A percentile compares a stretch with the other conserved stretches of the same genome.
Evolutionary conservation across 2,797 vertebrate genomes (phyloP).

Genomic region (Poecilia gillii): DNA sequence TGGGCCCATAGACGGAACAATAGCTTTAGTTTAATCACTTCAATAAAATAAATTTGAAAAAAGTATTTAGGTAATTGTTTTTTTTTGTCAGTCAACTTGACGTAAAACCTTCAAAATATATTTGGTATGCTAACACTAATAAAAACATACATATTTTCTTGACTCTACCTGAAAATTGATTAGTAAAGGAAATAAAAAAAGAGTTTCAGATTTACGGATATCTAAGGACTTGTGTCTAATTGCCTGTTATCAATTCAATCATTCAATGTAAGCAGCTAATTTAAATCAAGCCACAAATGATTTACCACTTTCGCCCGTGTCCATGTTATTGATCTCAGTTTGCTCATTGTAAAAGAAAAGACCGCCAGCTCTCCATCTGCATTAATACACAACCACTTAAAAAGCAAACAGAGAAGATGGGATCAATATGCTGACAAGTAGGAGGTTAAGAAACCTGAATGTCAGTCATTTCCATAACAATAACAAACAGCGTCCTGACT

Average conservation of each 20-base stretch:
- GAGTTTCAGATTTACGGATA: background rate
- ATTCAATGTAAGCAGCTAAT: background rate
- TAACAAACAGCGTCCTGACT: background rate
- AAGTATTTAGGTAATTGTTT: too few species aligned
- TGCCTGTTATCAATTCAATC: too few species aligned
- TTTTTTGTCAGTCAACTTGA: background rate
- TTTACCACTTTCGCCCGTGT: background rate
- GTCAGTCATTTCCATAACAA: background rate
- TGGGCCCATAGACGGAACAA: too few species aligned
- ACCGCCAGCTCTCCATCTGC: background rate
- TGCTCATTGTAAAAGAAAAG: background rate
- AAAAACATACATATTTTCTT: background rate
- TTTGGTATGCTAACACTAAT: background rate
- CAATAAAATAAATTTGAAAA: too few species aligned
- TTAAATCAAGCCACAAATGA: background rate
- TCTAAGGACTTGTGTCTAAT: background rate
- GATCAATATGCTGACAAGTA: background rate
- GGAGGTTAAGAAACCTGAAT: background rate
- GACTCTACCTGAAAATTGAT: too few species aligned
- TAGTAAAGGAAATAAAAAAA: too few species aligned
- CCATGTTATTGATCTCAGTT: background rate
- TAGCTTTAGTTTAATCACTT: too few species aligned
- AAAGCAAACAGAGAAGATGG: background rate
- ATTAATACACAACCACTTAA: background rate
- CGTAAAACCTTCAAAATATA: background rate